phyloP scores from a whole-genome alignment of 2,888 invertebrate species.

The Platycheirus albimanus region DNA sequence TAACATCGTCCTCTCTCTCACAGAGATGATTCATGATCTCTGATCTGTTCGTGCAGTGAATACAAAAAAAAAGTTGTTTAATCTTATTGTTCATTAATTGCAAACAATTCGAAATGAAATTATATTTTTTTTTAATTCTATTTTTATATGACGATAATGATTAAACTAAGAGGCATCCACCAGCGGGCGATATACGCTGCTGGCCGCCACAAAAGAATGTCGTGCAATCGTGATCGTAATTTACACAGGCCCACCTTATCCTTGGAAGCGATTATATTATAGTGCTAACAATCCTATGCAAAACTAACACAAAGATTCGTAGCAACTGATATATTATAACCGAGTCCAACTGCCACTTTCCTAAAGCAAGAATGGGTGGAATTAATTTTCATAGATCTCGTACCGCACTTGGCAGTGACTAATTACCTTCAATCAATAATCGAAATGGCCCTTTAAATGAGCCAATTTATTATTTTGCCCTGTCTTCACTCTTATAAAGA shows the following conservation, averaged over 20 bases:
- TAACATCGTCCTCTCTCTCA: slow-evolving; percentile 9
- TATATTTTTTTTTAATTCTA: slow-evolving; percentile 45
- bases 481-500: slow-evolving; percentile 67
- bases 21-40: slow-evolving; percentile 47
- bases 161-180: slow-evolving; percentile 46
- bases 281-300: slow-evolving; percentile 66
- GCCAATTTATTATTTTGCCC: slow-evolving; percentile 64
- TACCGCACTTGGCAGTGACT: slow-evolving; percentile 68
- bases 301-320: slow-evolving; percentile 61
- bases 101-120: slow-evolving; percentile 60
- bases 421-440: slow-evolving; percentile 72
- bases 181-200: not conserved
- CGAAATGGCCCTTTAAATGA: slow-evolving; percentile 72
- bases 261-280: slow-evolving; percentile 46
- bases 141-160: slow-evolving; percentile 43
- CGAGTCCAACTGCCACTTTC: not conserved
- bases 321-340: slow-evolving; percentile 42
- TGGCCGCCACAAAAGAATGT: slow-evolving; percentile 53
- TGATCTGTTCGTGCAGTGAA: slow-evolving; percentile 31
- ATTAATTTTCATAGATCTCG: slow-evolving; percentile 73
- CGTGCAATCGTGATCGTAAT: slow-evolving; percentile 70
- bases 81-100: slow-evolving; percentile 54
- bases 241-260: slow-evolving; percentile 62
- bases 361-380: slow-evolving; percentile 56
- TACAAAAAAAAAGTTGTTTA: slow-evolving; percentile 39